Conservation (phyloP, 1,140 invertebrate genomes). For the Drosophila pseudoobscura region DNA sequence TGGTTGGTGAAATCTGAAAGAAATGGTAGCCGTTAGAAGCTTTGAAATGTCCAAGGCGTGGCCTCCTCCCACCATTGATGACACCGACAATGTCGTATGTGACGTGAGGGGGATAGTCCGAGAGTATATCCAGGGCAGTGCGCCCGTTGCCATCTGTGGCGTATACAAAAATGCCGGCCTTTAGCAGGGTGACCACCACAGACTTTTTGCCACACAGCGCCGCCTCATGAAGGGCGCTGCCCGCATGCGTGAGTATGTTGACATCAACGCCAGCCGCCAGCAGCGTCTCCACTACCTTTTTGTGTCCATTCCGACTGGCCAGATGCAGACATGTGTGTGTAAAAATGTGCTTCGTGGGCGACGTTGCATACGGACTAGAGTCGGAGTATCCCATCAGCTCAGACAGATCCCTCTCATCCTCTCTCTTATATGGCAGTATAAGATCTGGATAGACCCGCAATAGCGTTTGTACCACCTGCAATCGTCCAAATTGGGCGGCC, state of each 20-base stretch:
- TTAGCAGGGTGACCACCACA: conserved; percentile 93
- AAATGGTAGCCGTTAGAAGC: conserved; percentile 20
- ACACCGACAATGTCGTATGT: conserved; percentile 92
- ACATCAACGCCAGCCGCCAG: conserved; percentile 94
- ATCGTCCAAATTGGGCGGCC: conserved; percentile 93
- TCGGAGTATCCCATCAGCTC: conserved; percentile 43
- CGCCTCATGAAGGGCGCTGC: conserved; percentile 97
- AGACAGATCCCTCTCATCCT: conserved; percentile 17
- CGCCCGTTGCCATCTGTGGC: conserved; percentile 90
- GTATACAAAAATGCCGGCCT: conserved; percentile 91
- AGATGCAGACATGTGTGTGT: conserved; percentile 96
- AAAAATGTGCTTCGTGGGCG: conserved; percentile 84
- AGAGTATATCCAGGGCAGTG: conserved; percentile 94
- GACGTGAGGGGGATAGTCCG: conserved; percentile 93
- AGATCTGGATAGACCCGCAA: conserved; percentile 91
- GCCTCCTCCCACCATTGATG: conserved; percentile 87
- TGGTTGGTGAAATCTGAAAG: conserved; percentile 59
- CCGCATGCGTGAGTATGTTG: conserved; percentile 93
- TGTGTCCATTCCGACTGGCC: conserved; percentile 94
- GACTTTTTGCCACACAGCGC: conserved; percentile 96
- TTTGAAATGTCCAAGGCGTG: background rate
- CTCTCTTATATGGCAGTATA: conserved; percentile 86
- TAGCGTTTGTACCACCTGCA: conserved; percentile 94
- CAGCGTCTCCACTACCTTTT: conserved; percentile 92
- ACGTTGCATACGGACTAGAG: conserved; percentile 30